Percentiles rank a stretch among this genome's conserved stretches.
phyloP scores from a whole-genome alignment of 2,888 invertebrate species.

The Pseudanteris insignis region DNA sequence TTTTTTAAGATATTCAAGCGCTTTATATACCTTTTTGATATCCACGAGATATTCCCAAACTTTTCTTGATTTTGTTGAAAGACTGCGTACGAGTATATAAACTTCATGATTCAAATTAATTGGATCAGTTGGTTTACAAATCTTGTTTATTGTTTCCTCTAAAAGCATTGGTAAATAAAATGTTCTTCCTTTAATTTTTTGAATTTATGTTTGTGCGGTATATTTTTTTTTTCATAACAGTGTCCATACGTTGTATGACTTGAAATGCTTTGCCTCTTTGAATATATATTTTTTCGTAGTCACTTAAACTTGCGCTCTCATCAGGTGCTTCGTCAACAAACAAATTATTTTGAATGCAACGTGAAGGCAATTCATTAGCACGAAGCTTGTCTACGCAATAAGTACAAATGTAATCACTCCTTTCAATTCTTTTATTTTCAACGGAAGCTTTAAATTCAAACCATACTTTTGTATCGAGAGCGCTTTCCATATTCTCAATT shows the following conservation, averaged over 20 bases:
- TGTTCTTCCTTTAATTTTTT: slow-evolving; percentile 48
- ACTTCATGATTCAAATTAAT: slow-evolving; percentile 53
- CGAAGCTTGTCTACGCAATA: no score
- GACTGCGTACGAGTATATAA: slow-evolving; percentile 53
- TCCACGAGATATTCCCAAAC: slow-evolving; percentile 54
- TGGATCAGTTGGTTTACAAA: slow-evolving; percentile 48
- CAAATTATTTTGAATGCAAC: slow-evolving; percentile 50
- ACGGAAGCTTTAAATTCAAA: no score
- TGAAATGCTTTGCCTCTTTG: slow-evolving; percentile 57
- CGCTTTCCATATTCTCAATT: no score
- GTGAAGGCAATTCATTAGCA: no score
- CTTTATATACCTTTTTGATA: slow-evolving; percentile 44
- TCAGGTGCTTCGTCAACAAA: slow-evolving; percentile 25
- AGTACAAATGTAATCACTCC: no score
- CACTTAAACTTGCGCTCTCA: slow-evolving; percentile 46
- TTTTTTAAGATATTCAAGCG: slow-evolving; percentile 40
- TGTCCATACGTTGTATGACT: slow-evolving; percentile 51
- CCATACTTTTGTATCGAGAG: no score
- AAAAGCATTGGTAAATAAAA: slow-evolving; percentile 57
- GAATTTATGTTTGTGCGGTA: slow-evolving; percentile 37
- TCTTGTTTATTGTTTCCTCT: slow-evolving; percentile 54
- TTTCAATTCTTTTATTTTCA: no score
- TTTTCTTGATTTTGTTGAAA: slow-evolving; percentile 49
- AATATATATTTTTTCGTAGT: slow-evolving; percentile 39
- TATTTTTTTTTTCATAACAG: slow-evolving; percentile 48